Percentiles rank a stretch among this genome's conserved stretches.
Evolutionary conservation across 2,113 vertebrate genomes (phyloP).

Genomic region (Corydoras maculifer): DNA sequence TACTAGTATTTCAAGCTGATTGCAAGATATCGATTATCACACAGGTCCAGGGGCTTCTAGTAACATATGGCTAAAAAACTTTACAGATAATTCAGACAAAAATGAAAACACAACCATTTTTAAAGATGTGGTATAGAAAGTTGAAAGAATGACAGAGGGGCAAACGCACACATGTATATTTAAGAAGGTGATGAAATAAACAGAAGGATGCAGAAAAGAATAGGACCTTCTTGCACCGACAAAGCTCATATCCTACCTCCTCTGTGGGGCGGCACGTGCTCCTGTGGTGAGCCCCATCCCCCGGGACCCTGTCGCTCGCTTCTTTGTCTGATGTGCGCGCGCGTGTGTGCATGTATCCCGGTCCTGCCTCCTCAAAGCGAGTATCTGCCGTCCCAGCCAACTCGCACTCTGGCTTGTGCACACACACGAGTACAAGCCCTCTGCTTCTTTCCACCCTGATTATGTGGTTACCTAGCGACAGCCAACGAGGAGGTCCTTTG

Average conservation of each 20-base stretch:
- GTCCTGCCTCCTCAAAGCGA: slow-evolving; percentile 33
- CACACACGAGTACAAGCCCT: slow-evolving; percentile 54
- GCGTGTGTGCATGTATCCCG: slow-evolving; percentile 32
- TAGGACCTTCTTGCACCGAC: slow-evolving; percentile 48
- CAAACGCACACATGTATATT: not conserved
- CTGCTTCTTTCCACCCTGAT: slow-evolving; percentile 61
- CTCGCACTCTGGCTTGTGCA: slow-evolving; percentile 38
- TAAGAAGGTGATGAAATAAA: not conserved
- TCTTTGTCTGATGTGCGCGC: slow-evolving; percentile 63
- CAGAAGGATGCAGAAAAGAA: not conserved
- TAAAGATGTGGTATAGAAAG: not conserved
- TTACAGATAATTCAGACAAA: no score
- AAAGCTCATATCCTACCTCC: slow-evolving; percentile 68
- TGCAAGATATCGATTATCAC: no score
- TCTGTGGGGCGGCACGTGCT: slow-evolving; percentile 63
- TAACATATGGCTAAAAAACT: no score
- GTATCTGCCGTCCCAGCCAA: slow-evolving; percentile 36
- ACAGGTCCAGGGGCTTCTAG: no score
- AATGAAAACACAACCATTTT: no score
- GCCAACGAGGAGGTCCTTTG: slow-evolving; percentile 59
- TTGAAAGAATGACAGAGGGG: not conserved
- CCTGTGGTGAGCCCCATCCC: slow-evolving; percentile 73
- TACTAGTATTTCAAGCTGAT: no score
- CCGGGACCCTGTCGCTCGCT: slow-evolving; percentile 55
- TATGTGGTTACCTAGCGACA: slow-evolving; percentile 74